Percentiles rank a stretch among this genome's conserved stretches.
Conservation (phyloP, 2,888 invertebrate genomes). For the Yponomeuta evonymella region DNA sequence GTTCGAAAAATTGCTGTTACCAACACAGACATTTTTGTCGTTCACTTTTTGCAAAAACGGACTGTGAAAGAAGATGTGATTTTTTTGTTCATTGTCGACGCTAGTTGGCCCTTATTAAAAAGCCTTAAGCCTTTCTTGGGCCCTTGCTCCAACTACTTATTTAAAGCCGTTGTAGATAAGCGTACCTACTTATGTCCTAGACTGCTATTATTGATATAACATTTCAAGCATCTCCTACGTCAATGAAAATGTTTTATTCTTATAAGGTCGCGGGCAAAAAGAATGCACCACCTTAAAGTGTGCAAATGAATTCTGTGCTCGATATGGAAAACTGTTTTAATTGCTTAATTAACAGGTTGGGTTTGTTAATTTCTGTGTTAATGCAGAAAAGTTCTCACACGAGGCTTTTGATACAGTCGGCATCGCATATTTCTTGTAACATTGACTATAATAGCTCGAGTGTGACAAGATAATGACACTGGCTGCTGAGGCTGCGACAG, state of each 20-base stretch:
- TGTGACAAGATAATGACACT: neutral
- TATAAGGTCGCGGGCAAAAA: neutral
- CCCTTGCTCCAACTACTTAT: too few relatives aligned
- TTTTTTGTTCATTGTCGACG: too few relatives aligned
- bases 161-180: neutral
- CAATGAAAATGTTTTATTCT: neutral
- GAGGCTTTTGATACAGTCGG: neutral
- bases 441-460: neutral
- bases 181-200: neutral
- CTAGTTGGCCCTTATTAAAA: too few relatives aligned
- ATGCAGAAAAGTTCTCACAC: neutral
- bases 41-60: too few relatives aligned
- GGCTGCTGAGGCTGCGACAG: neutral
- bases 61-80: too few relatives aligned
- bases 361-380: neutral
- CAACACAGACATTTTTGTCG: too few relatives aligned
- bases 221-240: neutral
- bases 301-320: neutral
- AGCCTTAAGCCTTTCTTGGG: too few relatives aligned
- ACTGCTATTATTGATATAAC: neutral
- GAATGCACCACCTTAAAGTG: neutral
- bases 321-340: conserved; percentile 4
- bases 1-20: too few relatives aligned
- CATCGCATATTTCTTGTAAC: conserved; percentile 1
- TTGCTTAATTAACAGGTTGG: conserved; percentile 3